phyloP scores from a whole-genome alignment of 2,113 vertebrate genomes.

The Sinocyclocheilus anshuiensis region DNA sequence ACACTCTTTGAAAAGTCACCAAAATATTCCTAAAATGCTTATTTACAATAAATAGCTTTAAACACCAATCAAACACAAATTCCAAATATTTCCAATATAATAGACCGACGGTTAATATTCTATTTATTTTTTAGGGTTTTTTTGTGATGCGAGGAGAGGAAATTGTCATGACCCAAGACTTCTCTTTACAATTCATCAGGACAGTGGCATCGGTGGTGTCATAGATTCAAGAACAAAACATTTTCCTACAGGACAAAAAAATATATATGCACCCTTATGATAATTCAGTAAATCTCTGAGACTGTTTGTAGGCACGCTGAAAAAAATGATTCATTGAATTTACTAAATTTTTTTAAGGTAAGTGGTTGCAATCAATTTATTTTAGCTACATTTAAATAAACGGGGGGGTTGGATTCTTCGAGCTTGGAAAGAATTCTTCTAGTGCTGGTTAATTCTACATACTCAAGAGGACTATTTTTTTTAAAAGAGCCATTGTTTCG shows the following conservation, averaged over 20 bases:
- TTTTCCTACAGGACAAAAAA: too few species aligned
- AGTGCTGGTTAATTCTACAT: conserved; percentile 23
- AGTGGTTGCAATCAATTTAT: too few species aligned
- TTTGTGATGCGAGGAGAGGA: neutral
- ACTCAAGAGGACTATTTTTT: neutral
- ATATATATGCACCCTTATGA: neutral
- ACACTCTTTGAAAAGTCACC: neutral
- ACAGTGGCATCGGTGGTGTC: neutral
- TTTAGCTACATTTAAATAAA: too few species aligned
- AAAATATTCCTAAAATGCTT: neutral
- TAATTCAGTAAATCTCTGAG: neutral
- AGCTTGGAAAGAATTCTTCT: neutral
- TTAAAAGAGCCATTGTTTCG: conserved; percentile 36
- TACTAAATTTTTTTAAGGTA: too few species aligned
- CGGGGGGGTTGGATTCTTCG: too few species aligned
- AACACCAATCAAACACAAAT: neutral
- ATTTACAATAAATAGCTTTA: neutral
- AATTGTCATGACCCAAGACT: neutral
- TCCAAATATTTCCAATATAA: neutral
- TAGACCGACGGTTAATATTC: neutral
- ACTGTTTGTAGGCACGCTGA: neutral
- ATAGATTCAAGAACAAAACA: too few species aligned
- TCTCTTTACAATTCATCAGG: neutral
- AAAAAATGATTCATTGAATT: too few species aligned
- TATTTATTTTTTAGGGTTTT: neutral